Base-by-base conservation (phyloP, 2,888 invertebrate genomes). In the Chymomyza fuscimana region DNA sequence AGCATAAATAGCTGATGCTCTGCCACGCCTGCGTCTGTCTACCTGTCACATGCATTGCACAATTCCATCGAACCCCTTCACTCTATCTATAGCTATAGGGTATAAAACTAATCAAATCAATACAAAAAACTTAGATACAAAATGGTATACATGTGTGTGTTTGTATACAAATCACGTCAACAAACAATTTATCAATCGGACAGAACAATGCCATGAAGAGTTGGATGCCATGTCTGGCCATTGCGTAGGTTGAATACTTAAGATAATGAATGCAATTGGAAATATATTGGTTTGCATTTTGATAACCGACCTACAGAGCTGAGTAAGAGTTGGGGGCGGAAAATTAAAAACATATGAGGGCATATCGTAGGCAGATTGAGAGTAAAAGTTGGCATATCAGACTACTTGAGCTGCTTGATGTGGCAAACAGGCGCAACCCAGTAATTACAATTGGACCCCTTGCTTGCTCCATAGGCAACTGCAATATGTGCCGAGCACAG, bases 121-220 rank as follows among this genome's bases (percentile, higher is more conserved):
- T 70, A 69, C 67, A 71, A 68, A 46, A 46, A 46, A 46, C 40
- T 46, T 12, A 12, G 32, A 32, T 32, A 32, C 32, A 32, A 65
- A 19, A 25, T 3, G 2, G 25, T 25, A 4, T 25, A 0, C 25
- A 25, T 25, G 4, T 16, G 58, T 19, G 25, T 58, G 76, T 80
- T 73, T 36, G 85, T 54, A 87, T 67, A 82, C 83, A 87, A 83
- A 83, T 83, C 86, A 83, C 87, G 83, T 82, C 81, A 76, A 70
- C 75, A 78, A 70, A 64, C 81, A 73, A 87, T 83, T 80, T 87
- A 86, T 87, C 87, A 83, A 71, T n/a, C 10, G 32, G 22, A 58
- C 29, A 25, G 22, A 15, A 58, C 52, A 59, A 29, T 50, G 56
- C 54, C 54, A 54, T 19, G 63, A 62, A 36, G 61, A 54, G 54